Base-by-base conservation (phyloP, 2,888 invertebrate species). In the Lacanobia wlatinum region DNA sequence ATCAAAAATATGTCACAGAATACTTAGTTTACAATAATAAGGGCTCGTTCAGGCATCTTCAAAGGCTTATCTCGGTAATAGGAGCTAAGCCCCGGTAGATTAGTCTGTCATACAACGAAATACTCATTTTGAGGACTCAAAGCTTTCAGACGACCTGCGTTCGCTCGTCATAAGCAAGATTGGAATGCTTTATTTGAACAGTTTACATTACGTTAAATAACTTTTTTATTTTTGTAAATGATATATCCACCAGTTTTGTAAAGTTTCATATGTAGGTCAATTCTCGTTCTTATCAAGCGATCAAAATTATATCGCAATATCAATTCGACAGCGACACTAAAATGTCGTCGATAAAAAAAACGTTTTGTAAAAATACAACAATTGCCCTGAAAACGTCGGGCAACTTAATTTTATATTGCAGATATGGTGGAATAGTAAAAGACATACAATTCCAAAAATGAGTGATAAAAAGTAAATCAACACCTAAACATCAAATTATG, bases 41-140 rank as follows among this genome's bases (percentile, higher is more conserved):
- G 55, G 55, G 21, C 58, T 75, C 48, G 18, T 78, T 62, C 55
- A 56, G 48, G 61, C 48, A 53, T 72, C 46, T 70, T 75, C 70
- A 72, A 81, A 75, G 64, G 69, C 61, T 79, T 82, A 82, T 75
- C 81, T 78, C 56, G 5, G 80, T 73, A 81, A 81, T 66, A 77
- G 73, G 59, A 80, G 58, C 72, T 53, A 63, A 52, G 62, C 23
- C 28, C 34, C 23, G 55, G 73, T 46, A 81, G 81, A 80, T 81
- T 77, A 77, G 58, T 56, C 70, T 82, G 76, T 75, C 82, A 72
- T 72, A 72, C 72, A 70, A 65, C 50, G 71, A 75, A 82, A 2
- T 67, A 75, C 63, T 70, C 82, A 76, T 82, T 75, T 63, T 75
- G 64, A 75, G 66, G 46, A 58, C 53, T 65, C 55, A 80, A 80